These are phyloP conservation scores for Ceyx margarethae DNA, from an alignment of 2,113 vertebrate species.

Conservation along the genomic window DNA sequence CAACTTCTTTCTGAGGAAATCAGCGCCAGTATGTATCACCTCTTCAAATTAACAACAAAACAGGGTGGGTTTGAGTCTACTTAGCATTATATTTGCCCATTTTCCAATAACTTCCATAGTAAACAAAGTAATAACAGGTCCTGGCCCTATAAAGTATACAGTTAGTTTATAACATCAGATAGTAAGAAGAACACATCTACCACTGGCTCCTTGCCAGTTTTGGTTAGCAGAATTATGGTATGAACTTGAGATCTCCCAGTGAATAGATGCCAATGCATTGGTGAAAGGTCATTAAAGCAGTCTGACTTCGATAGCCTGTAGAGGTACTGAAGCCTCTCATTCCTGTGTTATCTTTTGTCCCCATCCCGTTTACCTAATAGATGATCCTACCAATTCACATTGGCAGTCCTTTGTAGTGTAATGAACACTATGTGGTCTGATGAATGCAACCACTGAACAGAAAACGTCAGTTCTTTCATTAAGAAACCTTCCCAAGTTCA, in stretches of 20 bases:
- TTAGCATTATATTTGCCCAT: neutral
- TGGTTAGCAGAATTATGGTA: neutral
- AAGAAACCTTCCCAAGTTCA: slow-evolving; percentile 93
- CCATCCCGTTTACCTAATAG: slow-evolving; percentile 85
- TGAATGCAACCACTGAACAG: slow-evolving; percentile 89
- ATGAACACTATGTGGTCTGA: slow-evolving; percentile 90
- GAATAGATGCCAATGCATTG: neutral
- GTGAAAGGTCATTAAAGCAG: slow-evolving; percentile 58
- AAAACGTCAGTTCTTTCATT: slow-evolving; percentile 98
- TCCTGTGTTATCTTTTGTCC: slow-evolving; percentile 72
- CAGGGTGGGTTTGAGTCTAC: neutral
- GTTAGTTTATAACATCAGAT: neutral
- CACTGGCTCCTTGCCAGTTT: neutral
- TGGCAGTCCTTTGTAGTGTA: slow-evolving; percentile 91
- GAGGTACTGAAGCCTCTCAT: slow-evolving; percentile 13
- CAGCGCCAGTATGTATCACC: neutral
- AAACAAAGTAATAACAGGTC: neutral
- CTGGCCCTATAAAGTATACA: neutral
- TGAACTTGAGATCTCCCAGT: neutral
- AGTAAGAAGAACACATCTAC: neutral
- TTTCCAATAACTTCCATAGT: neutral
- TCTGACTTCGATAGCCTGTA: neutral
- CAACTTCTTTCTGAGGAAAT: slow-evolving; percentile 23
- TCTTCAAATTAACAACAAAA: slow-evolving; percentile 19
- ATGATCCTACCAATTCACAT: slow-evolving; percentile 87